These are phyloP conservation scores for Phrynosoma blainvillii DNA, from an alignment of 2,113 vertebrate species.

Conservation along the genomic window DNA sequence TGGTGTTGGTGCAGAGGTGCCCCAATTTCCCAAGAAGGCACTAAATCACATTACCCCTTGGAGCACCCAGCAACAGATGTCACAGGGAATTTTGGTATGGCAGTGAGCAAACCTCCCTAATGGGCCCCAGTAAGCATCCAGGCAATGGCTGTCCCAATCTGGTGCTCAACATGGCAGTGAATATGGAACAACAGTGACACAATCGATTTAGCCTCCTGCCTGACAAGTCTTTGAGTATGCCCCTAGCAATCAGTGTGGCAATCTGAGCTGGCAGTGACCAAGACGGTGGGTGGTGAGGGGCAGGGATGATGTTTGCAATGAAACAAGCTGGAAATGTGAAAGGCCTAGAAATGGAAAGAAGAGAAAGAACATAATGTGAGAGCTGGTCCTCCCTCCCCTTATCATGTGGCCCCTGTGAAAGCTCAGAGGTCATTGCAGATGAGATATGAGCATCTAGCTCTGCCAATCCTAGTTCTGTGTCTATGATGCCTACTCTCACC, in stretches of 20 bases:
- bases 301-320: slow-evolving; percentile 64
- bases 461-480: neutral
- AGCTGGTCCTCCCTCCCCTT: too few relatives aligned
- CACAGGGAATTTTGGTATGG: neutral
- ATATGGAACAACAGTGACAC: neutral
- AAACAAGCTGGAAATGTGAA: slow-evolving; percentile 85
- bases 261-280: slow-evolving; percentile 81
- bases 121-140: neutral
- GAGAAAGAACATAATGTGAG: neutral
- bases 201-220: neutral
- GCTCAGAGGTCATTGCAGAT: neutral
- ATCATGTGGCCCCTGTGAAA: neutral
- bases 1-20: neutral
- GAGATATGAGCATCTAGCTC: neutral
- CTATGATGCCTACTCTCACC: neutral
- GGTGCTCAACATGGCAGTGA: neutral
- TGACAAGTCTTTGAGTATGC: neutral
- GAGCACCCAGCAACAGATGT: neutral
- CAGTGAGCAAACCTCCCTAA: neutral
- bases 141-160: neutral
- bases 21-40: neutral
- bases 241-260: slow-evolving; percentile 82
- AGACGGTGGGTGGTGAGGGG: slow-evolving; percentile 63
- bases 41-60: neutral
- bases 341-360: slow-evolving; percentile 70